Evolutionary conservation across 2,113 vertebrate species (phyloP), one percentile per base, ranked within the genome.

Genomic region (Anser cygnoides): DNA sequence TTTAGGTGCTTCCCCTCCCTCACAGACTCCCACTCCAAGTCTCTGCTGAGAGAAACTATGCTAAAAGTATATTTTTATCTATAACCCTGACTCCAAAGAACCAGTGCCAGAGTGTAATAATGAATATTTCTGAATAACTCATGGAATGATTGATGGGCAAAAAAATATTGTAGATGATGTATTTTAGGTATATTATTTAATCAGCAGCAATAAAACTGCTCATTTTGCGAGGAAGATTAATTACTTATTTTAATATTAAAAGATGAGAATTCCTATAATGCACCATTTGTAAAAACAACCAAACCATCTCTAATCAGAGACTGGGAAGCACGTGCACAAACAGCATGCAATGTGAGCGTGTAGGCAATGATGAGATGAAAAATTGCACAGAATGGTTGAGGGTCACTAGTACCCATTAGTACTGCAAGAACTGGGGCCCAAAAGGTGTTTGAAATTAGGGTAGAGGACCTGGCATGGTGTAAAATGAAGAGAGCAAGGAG

Each of bases 51-150:
- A 50, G 39, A 77, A 6, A 78, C 17, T 33, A 13, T 29, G 6
- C 66, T 93, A 66, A 59, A 35, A 83, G 6, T 17, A 23, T 90
- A 63, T 39, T 89, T 94, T 91, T 91, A 66, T 57, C 55, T 89
- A 0, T 71, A 35, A 86, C 28, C 52, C 13, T 85, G 35, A 61
- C 33, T 71, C 25, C 46, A 81, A 63, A 80, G 43, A 74, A 84
- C 43, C 12, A 61, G 22, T 93, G 19, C 49, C 58, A 65, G 62
- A 75, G 22, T 5, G 0, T 76, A 86, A 74, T 63, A 58, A 43
- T 16, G 74, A 86, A 54, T 77, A 77, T 67, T 88, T 95, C n/a
- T 77, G 54, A 95, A 88, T 92, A 91, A 87, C 68, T 90, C 13
- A 76, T 95, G 6, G 35, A 73, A 83, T 74, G 74, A 87, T 66